Evolutionary conservation across 2,113 vertebrate genomes (phyloP).

Genomic region (Pelecanus crispus): DNA sequence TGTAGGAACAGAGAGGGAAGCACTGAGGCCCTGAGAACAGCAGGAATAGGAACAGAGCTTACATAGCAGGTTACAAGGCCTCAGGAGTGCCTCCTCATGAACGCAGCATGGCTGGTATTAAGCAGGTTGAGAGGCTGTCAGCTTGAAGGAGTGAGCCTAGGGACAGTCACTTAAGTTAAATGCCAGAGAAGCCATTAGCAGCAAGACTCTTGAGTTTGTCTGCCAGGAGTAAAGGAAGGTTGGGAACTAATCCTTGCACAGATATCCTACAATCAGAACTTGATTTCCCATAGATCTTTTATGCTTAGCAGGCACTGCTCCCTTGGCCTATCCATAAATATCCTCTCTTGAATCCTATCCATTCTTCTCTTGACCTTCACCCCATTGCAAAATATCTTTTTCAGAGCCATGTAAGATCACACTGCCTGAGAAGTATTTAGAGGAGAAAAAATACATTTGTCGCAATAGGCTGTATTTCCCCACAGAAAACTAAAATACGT

Average conservation of each 20-base stretch:
- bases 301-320: neutral
- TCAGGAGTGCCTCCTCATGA: conserved; percentile 8
- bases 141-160: conserved; percentile 22
- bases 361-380: neutral
- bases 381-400: neutral
- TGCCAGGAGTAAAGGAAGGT: conserved; percentile 13
- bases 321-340: neutral
- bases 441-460: neutral
- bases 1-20: conserved; percentile 7
- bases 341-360: no score
- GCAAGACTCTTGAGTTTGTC: conserved; percentile 14
- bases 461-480: neutral
- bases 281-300: conserved; percentile 23
- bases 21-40: neutral
- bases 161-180: conserved; percentile 32
- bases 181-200: neutral
- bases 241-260: neutral
- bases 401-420: neutral
- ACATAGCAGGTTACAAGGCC: conserved; percentile 4
- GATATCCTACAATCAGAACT: neutral
- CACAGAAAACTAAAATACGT: neutral
- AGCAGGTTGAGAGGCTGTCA: conserved; percentile 30
- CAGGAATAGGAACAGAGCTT: conserved; percentile 13
- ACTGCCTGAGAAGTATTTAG: neutral
- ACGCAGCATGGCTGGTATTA: neutral